Evolutionary conservation across 2,888 invertebrate species (phyloP), one percentile per base, ranked within the genome.

Genomic region (Glomeris marginata): DNA sequence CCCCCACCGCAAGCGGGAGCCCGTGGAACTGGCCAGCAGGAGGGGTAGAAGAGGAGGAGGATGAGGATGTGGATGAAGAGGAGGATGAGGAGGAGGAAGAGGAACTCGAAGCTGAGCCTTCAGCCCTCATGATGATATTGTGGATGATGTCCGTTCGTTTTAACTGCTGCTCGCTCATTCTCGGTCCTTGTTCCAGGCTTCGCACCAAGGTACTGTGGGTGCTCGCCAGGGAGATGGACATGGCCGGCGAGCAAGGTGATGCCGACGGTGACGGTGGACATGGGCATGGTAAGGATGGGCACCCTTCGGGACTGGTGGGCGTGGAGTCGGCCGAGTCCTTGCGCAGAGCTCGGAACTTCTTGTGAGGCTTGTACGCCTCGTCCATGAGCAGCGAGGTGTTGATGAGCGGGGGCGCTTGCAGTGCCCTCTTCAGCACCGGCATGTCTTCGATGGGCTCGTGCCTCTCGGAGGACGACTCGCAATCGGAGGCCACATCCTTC

Each of bases 351-450:
- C 91, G 79, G 76, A 91, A 91, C 68, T 91, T 91, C 70, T 91
- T 91, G 74, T 91, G 91, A 54, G 90, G 90, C 66, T 90, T 87
- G 72, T 91, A 91, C 15, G 88, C 88, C 69, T 88, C 90, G 66
- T 90, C 88, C 88, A 91, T 90, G 51, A 91, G 69, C 64, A 60
- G 54, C 38, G 84, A 84, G 50, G 88, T 86, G 64, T 88, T 87
- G 68, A 88, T 86, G 6, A 90, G 71, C 0, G 90, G 91, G 1
- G 91, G 91, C 1, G 91, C 90, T 65, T 91, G 87, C 18, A 92
- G 74, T 2, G 90, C 91, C 47, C 90, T 77, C 66, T 91, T 91
- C 59, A 92, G 71, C 58, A 91, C 90, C 2, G 91, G 90, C 90
- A 91, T 91, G 62, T 90, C 88, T 64, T 85, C 84, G 21, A 80